phyloP scores from a whole-genome alignment of 1,140 invertebrate species.

The Cecropterus lyciades region DNA sequence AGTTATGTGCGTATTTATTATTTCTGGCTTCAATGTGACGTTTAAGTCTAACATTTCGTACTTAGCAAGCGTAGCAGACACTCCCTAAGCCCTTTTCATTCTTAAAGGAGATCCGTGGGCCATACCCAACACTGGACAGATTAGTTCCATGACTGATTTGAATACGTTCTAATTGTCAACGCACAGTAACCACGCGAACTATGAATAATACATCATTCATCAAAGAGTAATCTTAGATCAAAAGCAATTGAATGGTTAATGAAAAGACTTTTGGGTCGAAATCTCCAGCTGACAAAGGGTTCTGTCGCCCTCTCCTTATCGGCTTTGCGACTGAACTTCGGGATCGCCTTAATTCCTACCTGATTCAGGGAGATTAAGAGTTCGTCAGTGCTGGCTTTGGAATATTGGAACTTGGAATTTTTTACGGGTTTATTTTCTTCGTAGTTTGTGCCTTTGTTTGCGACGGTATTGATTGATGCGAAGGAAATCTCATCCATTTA shows the following conservation, averaged over 20 bases:
- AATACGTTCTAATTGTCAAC: not conserved
- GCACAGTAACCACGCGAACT: not conserved
- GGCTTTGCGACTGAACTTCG: constrained; percentile 12
- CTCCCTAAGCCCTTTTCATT: too few relatives aligned
- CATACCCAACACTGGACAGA: too few relatives aligned
- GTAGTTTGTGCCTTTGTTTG: constrained; percentile 4
- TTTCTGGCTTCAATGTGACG: too few relatives aligned
- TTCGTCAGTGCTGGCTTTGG: constrained; percentile 5
- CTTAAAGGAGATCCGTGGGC: too few relatives aligned
- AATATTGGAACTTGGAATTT: constrained; percentile 1
- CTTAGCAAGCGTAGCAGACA: too few relatives aligned
- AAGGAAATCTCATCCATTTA: not conserved
- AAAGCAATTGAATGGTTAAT: too few relatives aligned
- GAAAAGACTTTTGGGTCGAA: too few relatives aligned
- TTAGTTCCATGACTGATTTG: too few relatives aligned
- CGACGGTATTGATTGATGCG: not conserved
- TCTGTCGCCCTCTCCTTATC: constrained; percentile 13
- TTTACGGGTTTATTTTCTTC: constrained; percentile 15
- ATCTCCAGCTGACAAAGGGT: too few relatives aligned
- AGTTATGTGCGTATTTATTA: too few relatives aligned
- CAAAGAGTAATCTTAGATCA: constrained; percentile 16
- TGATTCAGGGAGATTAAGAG: constrained; percentile 25
- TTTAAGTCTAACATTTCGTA: too few relatives aligned
- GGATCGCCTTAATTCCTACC: too few relatives aligned
- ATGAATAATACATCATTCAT: constrained; percentile 4